These are phyloP conservation scores for Tetanocera ferruginea DNA, from an alignment of 2,888 invertebrate species.

Conservation along the genomic window DNA sequence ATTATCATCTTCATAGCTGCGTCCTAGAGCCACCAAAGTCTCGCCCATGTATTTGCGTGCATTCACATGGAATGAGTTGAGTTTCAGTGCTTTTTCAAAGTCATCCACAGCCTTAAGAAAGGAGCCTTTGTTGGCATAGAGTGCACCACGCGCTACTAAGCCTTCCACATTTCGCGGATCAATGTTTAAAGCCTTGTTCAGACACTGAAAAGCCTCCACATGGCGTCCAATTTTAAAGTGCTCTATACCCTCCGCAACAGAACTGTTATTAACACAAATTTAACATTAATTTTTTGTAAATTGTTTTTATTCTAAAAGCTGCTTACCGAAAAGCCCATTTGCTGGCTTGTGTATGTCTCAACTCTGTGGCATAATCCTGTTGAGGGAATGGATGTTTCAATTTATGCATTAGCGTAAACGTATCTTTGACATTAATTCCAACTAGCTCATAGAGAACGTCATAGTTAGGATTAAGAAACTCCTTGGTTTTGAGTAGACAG, in stretches of 20 bases:
- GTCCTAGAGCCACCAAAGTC: constrained; percentile 89
- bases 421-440: constrained; percentile 63
- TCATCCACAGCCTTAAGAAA: constrained; percentile 95
- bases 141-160: constrained; percentile 89
- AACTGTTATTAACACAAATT: constrained; percentile 56
- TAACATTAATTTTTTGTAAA: not conserved
- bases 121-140: constrained; percentile 94
- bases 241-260: constrained; percentile 95
- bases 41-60: constrained; percentile 95
- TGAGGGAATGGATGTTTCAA: constrained; percentile 81
- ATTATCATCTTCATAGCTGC: constrained; percentile 89
- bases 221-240: constrained; percentile 94
- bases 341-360: constrained; percentile 91
- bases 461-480: constrained; percentile 91
- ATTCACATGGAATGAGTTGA: constrained; percentile 92
- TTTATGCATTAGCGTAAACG: constrained; percentile 61
- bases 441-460: constrained; percentile 84
- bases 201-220: constrained; percentile 93
- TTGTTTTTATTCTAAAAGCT: not conserved
- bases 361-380: constrained; percentile 85
- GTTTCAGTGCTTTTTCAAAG: constrained; percentile 90
- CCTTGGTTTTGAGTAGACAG: constrained; percentile 84
- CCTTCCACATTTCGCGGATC: constrained; percentile 94
- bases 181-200: constrained; percentile 92
- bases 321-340: constrained; percentile 88